A percentile compares a stretch with the other conserved stretches of the same genome.
Conservation (phyloP, 2,113 vertebrate genomes). For the Herpetotheres cachinnans region DNA sequence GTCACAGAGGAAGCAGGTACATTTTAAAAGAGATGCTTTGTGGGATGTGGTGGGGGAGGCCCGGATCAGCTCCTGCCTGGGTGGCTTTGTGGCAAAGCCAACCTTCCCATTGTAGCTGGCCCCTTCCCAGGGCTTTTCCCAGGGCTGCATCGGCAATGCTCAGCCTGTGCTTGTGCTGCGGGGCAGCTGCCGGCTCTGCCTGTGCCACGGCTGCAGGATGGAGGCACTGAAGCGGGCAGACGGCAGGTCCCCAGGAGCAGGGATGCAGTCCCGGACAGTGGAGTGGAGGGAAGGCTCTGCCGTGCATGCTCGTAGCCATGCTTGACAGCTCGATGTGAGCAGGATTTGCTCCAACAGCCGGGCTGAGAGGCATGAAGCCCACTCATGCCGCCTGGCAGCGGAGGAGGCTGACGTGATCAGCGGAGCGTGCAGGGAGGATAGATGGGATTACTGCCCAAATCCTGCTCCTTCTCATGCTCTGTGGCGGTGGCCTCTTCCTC, state of each 20-base stretch:
- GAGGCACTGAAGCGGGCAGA: background rate
- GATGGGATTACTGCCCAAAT: background rate
- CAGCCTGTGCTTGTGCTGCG: background rate
- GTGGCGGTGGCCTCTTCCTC: rapidly evolving
- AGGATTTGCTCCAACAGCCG: background rate
- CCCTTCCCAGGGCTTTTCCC: background rate
- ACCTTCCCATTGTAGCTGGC: background rate
- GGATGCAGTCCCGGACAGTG: background rate
- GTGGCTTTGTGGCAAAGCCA: background rate
- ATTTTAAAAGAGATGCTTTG: background rate
- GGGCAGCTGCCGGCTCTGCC: background rate
- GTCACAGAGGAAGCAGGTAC: background rate
- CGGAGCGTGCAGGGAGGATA: background rate
- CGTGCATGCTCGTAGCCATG: too few relatives aligned
- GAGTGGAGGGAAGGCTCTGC: background rate
- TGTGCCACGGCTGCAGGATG: background rate
- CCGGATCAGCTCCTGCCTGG: background rate
- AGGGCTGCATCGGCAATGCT: background rate
- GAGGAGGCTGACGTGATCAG: background rate
- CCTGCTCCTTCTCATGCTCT: background rate
- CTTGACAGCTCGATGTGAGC: background rate
- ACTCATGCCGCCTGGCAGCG: background rate
- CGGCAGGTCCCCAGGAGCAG: background rate
- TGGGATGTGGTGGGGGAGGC: background rate
- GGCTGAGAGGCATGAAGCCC: background rate